Conservation (phyloP, 1,140 invertebrate species). For the Drosophila pallidifrons region DNA sequence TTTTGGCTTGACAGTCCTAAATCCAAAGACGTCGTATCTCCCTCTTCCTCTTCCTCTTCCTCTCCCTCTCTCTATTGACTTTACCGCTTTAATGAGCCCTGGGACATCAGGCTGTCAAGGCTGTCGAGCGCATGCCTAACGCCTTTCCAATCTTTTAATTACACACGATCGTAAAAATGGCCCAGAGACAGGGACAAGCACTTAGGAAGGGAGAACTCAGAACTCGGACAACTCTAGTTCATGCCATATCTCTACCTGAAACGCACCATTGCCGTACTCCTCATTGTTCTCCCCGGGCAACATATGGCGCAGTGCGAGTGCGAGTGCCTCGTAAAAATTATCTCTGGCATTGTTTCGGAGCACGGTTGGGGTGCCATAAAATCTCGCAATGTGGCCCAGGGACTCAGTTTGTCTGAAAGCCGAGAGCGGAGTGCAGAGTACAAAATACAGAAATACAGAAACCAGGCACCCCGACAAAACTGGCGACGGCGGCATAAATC, state of each 20-base stretch:
- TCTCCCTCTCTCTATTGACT: conserved; percentile 56
- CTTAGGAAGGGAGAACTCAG: conserved; percentile 9
- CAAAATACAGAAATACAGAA: conserved; percentile 18
- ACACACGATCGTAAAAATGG: conserved; percentile 52
- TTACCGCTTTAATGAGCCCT: conserved; percentile 64
- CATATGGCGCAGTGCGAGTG: conserved; percentile 58
- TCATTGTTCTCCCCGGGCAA: conserved; percentile 26
- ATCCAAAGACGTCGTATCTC: not conserved
- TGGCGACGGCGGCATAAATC: conserved; percentile 74
- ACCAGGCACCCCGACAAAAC: conserved; percentile 42
- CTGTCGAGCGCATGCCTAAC: conserved; percentile 70
- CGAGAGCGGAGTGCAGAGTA: not conserved
- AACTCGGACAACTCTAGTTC: not conserved
- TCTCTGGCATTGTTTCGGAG: conserved; percentile 68
- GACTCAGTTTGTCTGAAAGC: conserved; percentile 20
- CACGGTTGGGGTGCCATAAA: conserved; percentile 78
- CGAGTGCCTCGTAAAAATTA: conserved; percentile 77
- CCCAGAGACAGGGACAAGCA: conserved; percentile 20
- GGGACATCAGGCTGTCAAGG: conserved; percentile 60
- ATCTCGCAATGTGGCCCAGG: conserved; percentile 55
- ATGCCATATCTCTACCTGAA: conserved; percentile 30
- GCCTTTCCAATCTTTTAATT: conserved; percentile 76
- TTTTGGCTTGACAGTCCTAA: not conserved
- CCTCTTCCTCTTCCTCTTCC: conserved; percentile 4
- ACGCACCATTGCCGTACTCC: not conserved